Conservation (phyloP, 2,888 invertebrate species). For the Apamea epomidion region DNA sequence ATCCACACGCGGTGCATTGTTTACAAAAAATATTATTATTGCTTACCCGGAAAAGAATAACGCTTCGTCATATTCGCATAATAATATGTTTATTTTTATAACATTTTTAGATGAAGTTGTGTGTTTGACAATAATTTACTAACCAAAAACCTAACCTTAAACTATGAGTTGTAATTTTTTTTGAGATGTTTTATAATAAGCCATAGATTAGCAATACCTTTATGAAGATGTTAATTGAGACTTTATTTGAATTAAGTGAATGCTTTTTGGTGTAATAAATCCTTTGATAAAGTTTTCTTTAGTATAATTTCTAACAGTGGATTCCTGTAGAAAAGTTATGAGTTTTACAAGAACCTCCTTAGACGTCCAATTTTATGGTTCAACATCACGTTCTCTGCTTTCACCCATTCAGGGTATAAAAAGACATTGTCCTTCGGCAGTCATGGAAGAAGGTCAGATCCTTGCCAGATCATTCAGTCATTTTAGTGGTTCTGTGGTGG, state of each 20-base stretch:
- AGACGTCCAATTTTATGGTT: neutral
- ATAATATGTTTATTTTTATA: constrained; percentile 33
- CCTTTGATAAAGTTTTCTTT: neutral
- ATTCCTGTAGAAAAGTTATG: neutral
- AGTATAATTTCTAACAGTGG: neutral
- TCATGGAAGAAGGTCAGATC: neutral
- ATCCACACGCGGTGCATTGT: neutral
- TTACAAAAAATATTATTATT: neutral
- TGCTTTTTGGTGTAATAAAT: neutral
- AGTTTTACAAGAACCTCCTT: neutral
- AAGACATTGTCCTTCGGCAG: neutral
- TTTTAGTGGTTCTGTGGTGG: neutral
- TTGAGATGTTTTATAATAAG: neutral
- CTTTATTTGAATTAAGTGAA: neutral
- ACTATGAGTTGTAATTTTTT: neutral
- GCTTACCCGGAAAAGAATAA: constrained; percentile 38
- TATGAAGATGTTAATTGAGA: neutral
- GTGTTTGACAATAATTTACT: constrained; percentile 23
- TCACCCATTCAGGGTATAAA: neutral
- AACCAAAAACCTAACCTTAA: constrained; percentile 1
- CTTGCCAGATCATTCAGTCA: neutral
- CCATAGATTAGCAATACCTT: neutral
- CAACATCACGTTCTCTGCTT: neutral
- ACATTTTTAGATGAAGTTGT: neutral
- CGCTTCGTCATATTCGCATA: constrained; percentile 41